These are phyloP conservation scores for Urocolius indicus DNA, from an alignment of 2,113 vertebrate genomes.

Conservation along the genomic window DNA sequence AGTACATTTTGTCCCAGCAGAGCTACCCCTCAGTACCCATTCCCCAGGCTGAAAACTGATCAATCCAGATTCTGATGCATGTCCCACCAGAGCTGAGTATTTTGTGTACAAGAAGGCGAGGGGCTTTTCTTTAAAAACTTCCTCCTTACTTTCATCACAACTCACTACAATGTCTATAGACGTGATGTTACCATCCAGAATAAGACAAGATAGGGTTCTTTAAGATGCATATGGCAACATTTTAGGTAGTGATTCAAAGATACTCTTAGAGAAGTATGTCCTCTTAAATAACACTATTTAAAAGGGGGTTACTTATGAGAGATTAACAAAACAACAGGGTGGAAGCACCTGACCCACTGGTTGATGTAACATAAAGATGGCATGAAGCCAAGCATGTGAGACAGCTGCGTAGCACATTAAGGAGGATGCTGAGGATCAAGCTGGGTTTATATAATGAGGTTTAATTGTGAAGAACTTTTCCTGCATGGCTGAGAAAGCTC, in stretches of 20 bases:
- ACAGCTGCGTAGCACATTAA: neutral
- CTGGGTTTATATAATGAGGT: neutral
- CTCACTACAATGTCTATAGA: neutral
- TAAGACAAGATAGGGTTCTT: neutral
- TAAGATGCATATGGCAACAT: neutral
- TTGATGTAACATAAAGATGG: neutral
- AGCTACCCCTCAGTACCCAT: neutral
- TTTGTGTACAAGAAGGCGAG: neutral
- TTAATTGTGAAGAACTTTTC: neutral
- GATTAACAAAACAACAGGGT: neutral
- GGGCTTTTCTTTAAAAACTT: neutral
- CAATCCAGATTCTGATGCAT: neutral
- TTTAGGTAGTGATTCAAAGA: neutral
- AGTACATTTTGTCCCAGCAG: neutral
- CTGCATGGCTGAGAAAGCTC: neutral
- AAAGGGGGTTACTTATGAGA: neutral
- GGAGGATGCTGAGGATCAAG: neutral
- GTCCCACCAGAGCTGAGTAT: neutral
- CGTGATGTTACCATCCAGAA: neutral
- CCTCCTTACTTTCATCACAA: neutral
- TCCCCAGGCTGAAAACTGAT: neutral
- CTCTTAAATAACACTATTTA: neutral
- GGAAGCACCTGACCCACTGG: neutral
- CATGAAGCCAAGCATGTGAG: neutral
- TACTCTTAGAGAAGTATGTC: neutral